phyloP scores from a whole-genome alignment of 2,888 invertebrate species.

The Meta bourneti region DNA sequence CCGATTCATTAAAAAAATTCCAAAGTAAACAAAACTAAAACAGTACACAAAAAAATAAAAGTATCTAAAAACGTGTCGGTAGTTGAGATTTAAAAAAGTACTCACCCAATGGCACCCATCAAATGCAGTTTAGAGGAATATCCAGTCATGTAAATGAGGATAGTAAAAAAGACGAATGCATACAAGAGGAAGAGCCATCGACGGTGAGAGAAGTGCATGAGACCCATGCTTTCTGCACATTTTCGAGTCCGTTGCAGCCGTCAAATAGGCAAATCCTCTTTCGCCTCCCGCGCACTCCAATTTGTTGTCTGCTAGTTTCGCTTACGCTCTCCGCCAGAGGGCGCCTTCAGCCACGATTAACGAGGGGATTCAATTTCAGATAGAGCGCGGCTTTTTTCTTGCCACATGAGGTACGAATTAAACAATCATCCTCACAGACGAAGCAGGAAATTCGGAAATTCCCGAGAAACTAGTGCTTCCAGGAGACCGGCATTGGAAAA shows the following conservation, averaged over 20 bases:
- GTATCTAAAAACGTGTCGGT: too few relatives aligned
- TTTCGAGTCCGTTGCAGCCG: conserved; percentile 24
- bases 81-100: not conserved
- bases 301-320: conserved; percentile 34
- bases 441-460: too few relatives aligned
- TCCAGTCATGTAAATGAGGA: conserved; percentile 53
- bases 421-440: not conserved
- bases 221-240: conserved; percentile 35
- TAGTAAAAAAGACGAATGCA: conserved; percentile 32
- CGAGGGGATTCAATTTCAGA: conserved; percentile 23
- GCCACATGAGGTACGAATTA: not conserved
- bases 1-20: too few relatives aligned
- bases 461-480: too few relatives aligned
- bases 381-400: not conserved
- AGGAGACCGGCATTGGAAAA: too few relatives aligned
- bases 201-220: conserved; percentile 5
- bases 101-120: conserved; percentile 37
- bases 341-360: conserved; percentile 23
- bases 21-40: too few relatives aligned
- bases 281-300: conserved; percentile 6
- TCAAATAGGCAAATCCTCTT: conserved; percentile 24
- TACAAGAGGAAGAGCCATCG: conserved; percentile 40
- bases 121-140: conserved; percentile 33
- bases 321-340: conserved; percentile 52
- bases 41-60: too few relatives aligned